Conservation (phyloP, 2,113 vertebrate species). For the Solenodon paradoxus region DNA sequence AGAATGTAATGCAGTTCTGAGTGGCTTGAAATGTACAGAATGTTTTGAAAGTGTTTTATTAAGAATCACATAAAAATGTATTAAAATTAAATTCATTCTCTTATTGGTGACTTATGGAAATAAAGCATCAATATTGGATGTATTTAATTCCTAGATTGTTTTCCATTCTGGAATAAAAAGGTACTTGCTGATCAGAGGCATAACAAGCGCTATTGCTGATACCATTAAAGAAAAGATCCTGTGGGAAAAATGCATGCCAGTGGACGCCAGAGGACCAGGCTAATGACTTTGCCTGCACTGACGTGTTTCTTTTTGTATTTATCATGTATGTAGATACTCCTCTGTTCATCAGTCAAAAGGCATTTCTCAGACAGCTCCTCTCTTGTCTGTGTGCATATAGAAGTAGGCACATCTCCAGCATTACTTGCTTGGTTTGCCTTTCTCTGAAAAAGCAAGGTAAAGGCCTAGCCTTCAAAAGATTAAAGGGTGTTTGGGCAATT, state of each 20-base stretch:
- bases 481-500: conserved; percentile 9
- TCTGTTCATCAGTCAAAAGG: neutral
- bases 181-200: conserved; percentile 43
- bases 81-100: conserved; percentile 82
- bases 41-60: conserved; percentile 92
- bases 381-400: neutral
- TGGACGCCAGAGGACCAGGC: neutral
- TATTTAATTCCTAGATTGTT: conserved; percentile 38
- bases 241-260: neutral
- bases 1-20: conserved; percentile 80
- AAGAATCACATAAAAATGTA: conserved; percentile 85
- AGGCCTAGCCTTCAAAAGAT: neutral
- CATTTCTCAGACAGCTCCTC: neutral
- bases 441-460: neutral
- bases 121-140: conserved; percentile 82
- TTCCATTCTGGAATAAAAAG: conserved; percentile 56
- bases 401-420: neutral
- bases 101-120: conserved; percentile 84
- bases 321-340: neutral
- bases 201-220: neutral
- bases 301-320: conserved; percentile 4
- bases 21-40: conserved; percentile 92
- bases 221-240: neutral
- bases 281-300: neutral
- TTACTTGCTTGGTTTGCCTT: neutral